Percentiles rank a stretch among this genome's conserved stretches.
Evolutionary conservation across 2,113 vertebrate genomes (phyloP).

Genomic region (Prolemur simus): DNA sequence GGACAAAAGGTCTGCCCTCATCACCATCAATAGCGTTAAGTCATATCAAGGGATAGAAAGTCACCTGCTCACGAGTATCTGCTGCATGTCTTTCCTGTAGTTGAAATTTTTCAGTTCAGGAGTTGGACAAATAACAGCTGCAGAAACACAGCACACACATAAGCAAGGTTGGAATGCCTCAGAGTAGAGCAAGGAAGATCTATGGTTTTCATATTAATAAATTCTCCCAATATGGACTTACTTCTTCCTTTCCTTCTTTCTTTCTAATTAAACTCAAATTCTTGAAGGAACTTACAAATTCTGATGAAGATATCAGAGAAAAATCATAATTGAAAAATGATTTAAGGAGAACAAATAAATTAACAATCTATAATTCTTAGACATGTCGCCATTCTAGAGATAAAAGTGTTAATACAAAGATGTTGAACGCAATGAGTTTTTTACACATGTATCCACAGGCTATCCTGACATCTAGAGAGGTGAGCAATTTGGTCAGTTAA

Average conservation of each 20-base stretch:
- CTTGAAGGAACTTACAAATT: not conserved
- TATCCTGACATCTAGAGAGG: not conserved
- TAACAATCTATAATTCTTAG: not conserved
- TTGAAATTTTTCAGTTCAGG: not conserved
- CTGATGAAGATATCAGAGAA: not conserved
- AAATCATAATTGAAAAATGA: not conserved
- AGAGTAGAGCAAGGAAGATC: not conserved
- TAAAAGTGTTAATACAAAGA: not conserved
- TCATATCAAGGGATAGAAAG: fast-evolving
- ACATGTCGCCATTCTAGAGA: not conserved
- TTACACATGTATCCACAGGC: not conserved
- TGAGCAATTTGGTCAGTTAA: not conserved
- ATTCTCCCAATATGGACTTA: not conserved
- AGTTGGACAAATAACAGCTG: not conserved
- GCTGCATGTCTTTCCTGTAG: fast-evolving
- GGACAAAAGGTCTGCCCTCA: not conserved
- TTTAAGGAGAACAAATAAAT: not conserved
- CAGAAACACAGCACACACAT: not conserved
- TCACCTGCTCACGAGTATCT: fast-evolving
- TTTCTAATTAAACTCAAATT: not conserved
- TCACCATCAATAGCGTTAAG: not conserved
- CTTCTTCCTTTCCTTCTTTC: not conserved
- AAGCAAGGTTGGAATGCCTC: not conserved
- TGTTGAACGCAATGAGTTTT: not conserved
- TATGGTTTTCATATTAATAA: not conserved